Conservation (phyloP, 2,113 vertebrate species). For the Plectropomus leopardus region DNA sequence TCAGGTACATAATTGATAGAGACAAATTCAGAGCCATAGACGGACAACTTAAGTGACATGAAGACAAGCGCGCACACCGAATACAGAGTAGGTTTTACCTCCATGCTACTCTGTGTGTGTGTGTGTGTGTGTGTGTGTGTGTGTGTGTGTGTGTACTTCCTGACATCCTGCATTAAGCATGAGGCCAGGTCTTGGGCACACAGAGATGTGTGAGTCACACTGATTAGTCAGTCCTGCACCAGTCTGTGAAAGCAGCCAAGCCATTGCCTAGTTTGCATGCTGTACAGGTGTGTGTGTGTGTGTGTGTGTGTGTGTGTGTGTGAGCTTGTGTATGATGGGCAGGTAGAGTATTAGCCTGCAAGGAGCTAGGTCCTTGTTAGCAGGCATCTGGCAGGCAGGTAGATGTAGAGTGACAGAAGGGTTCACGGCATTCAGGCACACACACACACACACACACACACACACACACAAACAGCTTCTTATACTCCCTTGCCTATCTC, state of each 20-base stretch:
- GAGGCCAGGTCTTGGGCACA: slow-evolving; percentile 50
- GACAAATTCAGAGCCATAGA: slow-evolving; percentile 59
- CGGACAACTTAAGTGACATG: slow-evolving; percentile 46
- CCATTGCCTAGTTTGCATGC: slow-evolving; percentile 58
- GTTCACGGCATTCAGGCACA: slow-evolving; percentile 47
- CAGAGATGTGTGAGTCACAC: slow-evolving; percentile 72
- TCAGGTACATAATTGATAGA: slow-evolving; percentile 57
- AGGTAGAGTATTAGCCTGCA: slow-evolving; percentile 67
- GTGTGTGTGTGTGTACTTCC: slow-evolving; percentile 40
- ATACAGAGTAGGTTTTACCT: slow-evolving; percentile 48
- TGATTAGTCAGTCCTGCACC: slow-evolving; percentile 71
- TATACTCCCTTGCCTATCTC: slow-evolving; percentile 8
- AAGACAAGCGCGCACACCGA: slow-evolving; percentile 18
- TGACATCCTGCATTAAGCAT: slow-evolving; percentile 69
- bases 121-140: slow-evolving; percentile 35
- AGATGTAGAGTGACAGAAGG: slow-evolving; percentile 71
- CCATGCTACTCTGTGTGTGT: neutral
- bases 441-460: slow-evolving; percentile 23
- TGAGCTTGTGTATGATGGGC: slow-evolving; percentile 60
- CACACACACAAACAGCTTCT: slow-evolving; percentile 22
- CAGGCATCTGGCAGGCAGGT: slow-evolving; percentile 67
- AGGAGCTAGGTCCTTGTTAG: slow-evolving; percentile 74
- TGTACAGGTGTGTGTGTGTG: slow-evolving; percentile 47
- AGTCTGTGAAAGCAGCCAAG: slow-evolving; percentile 51
- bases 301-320: slow-evolving; percentile 53